These are phyloP conservation scores for Neocloeon triangulifer DNA, from an alignment of 1,140 invertebrate species.

Conservation along the genomic window DNA sequence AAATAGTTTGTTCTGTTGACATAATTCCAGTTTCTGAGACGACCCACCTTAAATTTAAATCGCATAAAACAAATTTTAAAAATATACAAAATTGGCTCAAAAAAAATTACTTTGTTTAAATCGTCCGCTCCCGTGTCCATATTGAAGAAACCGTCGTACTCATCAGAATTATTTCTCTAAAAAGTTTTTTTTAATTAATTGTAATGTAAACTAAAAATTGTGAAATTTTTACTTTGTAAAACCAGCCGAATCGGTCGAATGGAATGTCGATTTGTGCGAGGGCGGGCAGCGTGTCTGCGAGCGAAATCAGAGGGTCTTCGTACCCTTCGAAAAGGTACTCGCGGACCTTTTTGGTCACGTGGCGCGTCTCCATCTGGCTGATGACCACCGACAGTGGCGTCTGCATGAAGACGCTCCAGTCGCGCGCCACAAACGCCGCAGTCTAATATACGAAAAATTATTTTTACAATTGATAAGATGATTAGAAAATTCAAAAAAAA, in stretches of 20 bases:
- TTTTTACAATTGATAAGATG: no score
- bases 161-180: conserved; percentile 15
- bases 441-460: no score
- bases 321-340: conserved; percentile 63
- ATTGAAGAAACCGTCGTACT: conserved; percentile 17
- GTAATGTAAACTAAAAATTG: background rate
- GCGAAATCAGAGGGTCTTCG: conserved; percentile 36
- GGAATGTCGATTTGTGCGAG: conserved; percentile 26
- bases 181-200: background rate
- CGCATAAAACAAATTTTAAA: no score
- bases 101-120: no score
- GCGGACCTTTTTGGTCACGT: conserved; percentile 33
- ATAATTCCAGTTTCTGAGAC: conserved; percentile 21
- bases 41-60: no score
- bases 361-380: conserved; percentile 7
- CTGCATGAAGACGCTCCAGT: conserved; percentile 19
- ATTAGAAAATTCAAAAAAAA: no score
- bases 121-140: conserved; percentile 16
- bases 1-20: conserved; percentile 27
- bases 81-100: no score
- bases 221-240: conserved; percentile 35
- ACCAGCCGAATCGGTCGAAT: conserved; percentile 55
- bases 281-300: conserved; percentile 29
- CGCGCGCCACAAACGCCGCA: conserved; percentile 29
- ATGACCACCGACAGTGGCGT: conserved; percentile 12